Conservation (phyloP, 2,113 vertebrate species). For the Pholis gunnellus region DNA sequence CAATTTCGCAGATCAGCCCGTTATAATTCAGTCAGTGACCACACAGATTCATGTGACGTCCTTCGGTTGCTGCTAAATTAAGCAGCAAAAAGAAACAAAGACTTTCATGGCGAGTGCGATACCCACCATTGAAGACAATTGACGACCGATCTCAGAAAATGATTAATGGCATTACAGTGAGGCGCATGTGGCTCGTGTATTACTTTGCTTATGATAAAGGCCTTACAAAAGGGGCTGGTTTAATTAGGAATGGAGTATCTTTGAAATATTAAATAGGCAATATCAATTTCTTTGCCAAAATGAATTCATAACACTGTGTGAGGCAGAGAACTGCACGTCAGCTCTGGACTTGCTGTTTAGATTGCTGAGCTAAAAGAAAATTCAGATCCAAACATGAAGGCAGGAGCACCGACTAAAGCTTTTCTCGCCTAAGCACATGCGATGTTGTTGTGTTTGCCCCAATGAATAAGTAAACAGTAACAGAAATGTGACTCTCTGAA, state of each 20-base stretch:
- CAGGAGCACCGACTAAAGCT: conserved; percentile 33
- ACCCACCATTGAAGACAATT: conserved; percentile 14
- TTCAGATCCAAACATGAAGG: conserved; percentile 51
- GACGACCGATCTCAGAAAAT: conserved; percentile 34
- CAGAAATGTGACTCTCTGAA: conserved; percentile 30
- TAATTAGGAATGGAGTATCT: conserved; percentile 44
- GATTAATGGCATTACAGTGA: conserved; percentile 35
- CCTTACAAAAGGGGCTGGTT: conserved; percentile 5
- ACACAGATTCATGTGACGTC: conserved; percentile 45
- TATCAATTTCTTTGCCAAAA: conserved; percentile 40
- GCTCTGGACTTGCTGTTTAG: conserved; percentile 33
- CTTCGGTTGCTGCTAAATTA: conserved; percentile 56
- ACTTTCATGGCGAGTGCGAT: conserved; percentile 36
- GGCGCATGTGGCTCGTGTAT: conserved; percentile 18
- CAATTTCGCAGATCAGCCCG: conserved; percentile 65
- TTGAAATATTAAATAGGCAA: conserved; percentile 50
- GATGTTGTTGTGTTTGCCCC: conserved; percentile 20
- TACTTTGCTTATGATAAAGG: conserved; percentile 39
- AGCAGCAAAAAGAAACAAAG: conserved; percentile 40
- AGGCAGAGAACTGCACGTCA: conserved; percentile 45
- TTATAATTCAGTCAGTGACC: conserved; percentile 61
- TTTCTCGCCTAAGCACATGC: conserved; percentile 25
- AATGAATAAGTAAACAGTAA: conserved; percentile 46
- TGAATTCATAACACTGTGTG: conserved; percentile 35
- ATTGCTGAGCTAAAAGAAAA: conserved; percentile 43